Evolutionary conservation across 2,113 vertebrate species (phyloP).

Genomic region (Myiozetetes cayanensis): DNA sequence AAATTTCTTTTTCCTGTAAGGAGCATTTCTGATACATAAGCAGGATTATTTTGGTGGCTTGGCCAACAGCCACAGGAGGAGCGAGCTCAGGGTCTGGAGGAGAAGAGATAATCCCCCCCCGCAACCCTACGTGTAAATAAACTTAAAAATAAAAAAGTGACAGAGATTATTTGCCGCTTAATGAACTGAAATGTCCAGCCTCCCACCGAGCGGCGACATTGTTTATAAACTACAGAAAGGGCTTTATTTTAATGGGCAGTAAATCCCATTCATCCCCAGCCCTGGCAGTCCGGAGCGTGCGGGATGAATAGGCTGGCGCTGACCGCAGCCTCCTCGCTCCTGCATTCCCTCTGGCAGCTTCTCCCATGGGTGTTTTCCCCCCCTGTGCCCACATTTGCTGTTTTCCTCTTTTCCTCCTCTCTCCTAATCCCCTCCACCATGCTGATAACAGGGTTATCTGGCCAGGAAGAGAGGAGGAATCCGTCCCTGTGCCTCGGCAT

Average conservation of each 20-base stretch:
- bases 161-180: slow-evolving; percentile 49
- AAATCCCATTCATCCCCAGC: slow-evolving; percentile 55
- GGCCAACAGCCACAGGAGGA: not conserved
- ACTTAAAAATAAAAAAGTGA: slow-evolving; percentile 25
- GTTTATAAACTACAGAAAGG: slow-evolving; percentile 53
- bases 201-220: not conserved
- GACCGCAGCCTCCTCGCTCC: not conserved
- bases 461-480: slow-evolving; percentile 21
- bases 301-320: not conserved
- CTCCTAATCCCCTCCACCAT: not conserved
- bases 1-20: not conserved
- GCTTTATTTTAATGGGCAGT: slow-evolving; percentile 59
- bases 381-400: not conserved
- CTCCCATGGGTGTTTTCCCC: not conserved
- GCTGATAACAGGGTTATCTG: not conserved
- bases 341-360: not conserved
- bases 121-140: slow-evolving; percentile 2
- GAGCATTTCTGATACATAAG: not conserved
- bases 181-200: slow-evolving; percentile 45
- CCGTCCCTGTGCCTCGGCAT: not conserved
- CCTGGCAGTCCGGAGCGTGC: not conserved
- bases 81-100: not conserved
- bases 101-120: not conserved
- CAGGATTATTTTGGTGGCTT: not conserved
- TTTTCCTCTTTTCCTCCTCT: not conserved